Base-by-base conservation (phyloP, 2,113 vertebrate species). In the Progne subis region DNA sequence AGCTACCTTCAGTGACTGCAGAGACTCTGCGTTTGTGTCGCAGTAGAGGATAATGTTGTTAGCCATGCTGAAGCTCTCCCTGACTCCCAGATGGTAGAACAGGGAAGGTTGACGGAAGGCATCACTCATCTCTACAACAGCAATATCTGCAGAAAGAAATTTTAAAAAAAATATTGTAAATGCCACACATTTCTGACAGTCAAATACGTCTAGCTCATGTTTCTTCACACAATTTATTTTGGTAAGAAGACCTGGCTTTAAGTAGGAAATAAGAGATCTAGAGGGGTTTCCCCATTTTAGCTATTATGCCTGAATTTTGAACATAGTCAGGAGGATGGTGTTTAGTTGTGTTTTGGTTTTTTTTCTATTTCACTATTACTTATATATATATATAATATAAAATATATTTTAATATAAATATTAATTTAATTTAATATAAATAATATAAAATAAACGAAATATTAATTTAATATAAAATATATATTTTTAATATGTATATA, bases 31-130 rank as follows among this genome's bases (percentile, higher is more conserved):
- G 37, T 99, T 99, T 18, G 98, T 99, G 85, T 99, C 99, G 83
- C 99, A 99, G 98, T 99, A 99, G 82, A 99, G 98, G 96, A 99
- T 99, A 95, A 99, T 99, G 98, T 99, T 99, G 98, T 99, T 99
- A 92, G 99, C 99, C 99, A 99, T 99, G 97, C 99, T 99, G 99
- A 99, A 99, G 96, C 99, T 99, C 94, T 99, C 99, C 92, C 99
- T 94, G 92, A 99, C 99, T 46, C 99, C 99, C 44, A 99, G 98
- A 92, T 99, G 99, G 97, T 99, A 99, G 95, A 99, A 99, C 56
- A 99, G 98, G 7, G 99, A 99, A 6, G 99, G 99, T 71, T 99
- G 99, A n/a, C 99, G 99, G 96, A 99, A 99, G 26, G 99, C 99
- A 1, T 99, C 99, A 0, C 98, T 99, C 99, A 99, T 99, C 97